Evolutionary conservation across 2,797 vertebrate species (phyloP), one percentile per base, ranked within the genome.

Genomic region (Takifugu rubripes): DNA sequence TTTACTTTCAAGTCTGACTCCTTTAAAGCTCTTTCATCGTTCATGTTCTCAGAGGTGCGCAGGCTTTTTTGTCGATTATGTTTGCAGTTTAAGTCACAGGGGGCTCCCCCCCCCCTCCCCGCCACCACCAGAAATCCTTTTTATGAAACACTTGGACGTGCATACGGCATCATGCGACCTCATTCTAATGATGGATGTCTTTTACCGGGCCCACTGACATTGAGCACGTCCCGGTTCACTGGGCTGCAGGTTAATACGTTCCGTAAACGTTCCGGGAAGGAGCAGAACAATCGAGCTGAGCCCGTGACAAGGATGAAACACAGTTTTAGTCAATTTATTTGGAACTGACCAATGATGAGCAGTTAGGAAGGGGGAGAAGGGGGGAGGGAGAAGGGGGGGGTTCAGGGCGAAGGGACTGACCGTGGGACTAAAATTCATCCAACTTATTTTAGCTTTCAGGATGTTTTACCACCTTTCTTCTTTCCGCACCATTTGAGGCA

Each of bases 1-100:
- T 83, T 86, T 81, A 66, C 80, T 86, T 87, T 85, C 66, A 87
- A 81, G 74, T 88, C 63, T 70, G 72, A 80, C 58, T 82, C 82
- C 68, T 65, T 56, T 43, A 74, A 81, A 66, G 70, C 70, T 72
- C 79, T 75, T 62, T 69, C 72, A 54, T 60, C 73, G 78, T 78
- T 78, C 58, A 33, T 63, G 27, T 60, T 69, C 77, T 75, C 68
- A 70, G 68, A 81, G 70, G 59, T 71, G 52, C 17, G 16, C 33
- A 2, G n/a, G n/a, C 48, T 50, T 58, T 69, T 47, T 58, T 52
- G 51, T 51, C 73, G 46, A 68, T 65, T 68, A 58, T 65, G 61
- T 75, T 54, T 14, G 53, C 70, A 57, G 46, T 56, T 63, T 26
- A 44, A 64, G 64, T 56, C 11, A 25, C 36, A 14, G 12, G 25